Conservation (phyloP, 2,888 invertebrate genomes). For the Eurytoma adleriae region DNA sequence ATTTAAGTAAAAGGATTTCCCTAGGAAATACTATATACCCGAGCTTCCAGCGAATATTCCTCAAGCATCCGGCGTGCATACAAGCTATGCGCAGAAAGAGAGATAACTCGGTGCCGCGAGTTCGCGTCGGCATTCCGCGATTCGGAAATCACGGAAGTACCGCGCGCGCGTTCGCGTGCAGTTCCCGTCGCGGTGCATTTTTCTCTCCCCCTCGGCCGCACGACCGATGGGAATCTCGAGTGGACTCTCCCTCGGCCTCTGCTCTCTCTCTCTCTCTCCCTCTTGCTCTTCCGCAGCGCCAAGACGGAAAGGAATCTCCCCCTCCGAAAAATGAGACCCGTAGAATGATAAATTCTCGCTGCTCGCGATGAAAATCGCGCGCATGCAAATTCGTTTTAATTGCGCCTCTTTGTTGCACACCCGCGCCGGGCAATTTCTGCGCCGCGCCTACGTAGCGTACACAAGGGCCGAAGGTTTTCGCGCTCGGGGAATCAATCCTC, state of each 20-base stretch:
- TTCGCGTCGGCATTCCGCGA: constrained; percentile 7
- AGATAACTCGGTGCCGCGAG: not conserved
- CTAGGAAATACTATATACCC: no score
- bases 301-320: constrained; percentile 1
- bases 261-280: not conserved
- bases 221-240: not conserved
- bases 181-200: no score
- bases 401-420: constrained; percentile 27
- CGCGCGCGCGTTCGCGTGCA: no score
- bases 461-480: not conserved
- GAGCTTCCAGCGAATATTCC: no score
- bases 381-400: constrained; percentile 44
- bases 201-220: not conserved
- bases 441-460: not conserved
- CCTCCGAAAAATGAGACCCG: not conserved
- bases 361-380: not conserved
- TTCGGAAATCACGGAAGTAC: not conserved
- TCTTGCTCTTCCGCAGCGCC: not conserved
- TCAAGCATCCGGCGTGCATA: no score
- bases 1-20: no score
- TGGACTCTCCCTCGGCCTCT: not conserved
- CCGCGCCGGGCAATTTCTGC: not conserved
- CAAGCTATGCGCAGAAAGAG: no score
- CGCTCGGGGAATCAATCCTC: not conserved
- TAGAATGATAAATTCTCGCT: constrained; percentile 27